Percentiles rank a stretch among this genome's conserved stretches.
These are phyloP conservation scores for Gallinago stenura DNA, from an alignment of 2,797 vertebrate genomes.

Conservation along the genomic window DNA sequence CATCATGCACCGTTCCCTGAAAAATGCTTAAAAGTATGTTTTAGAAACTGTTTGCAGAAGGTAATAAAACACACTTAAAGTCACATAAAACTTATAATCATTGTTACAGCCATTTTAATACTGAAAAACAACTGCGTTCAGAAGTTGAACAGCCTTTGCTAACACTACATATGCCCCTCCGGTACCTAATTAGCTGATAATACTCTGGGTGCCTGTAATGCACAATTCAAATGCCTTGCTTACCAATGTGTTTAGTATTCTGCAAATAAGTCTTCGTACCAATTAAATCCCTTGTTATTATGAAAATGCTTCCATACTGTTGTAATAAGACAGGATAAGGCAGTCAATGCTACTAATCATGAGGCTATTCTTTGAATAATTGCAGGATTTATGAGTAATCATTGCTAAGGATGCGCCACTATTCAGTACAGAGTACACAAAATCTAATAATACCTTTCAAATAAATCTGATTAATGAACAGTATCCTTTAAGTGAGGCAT, in stretches of 20 bases:
- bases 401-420: constrained; percentile 43
- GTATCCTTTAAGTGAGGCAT: constrained; percentile 34
- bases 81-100: neutral
- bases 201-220: constrained; percentile 47
- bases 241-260: constrained; percentile 66
- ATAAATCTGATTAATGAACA: constrained; percentile 69
- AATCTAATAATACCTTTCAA: constrained; percentile 72
- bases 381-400: constrained; percentile 70
- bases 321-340: constrained; percentile 75
- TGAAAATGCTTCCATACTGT: constrained; percentile 66
- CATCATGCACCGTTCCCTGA: neutral
- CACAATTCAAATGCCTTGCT: constrained; percentile 61
- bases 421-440: constrained; percentile 40
- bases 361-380: constrained; percentile 70
- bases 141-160: constrained; percentile 39
- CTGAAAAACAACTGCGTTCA: constrained; percentile 36
- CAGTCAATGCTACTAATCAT: constrained; percentile 65
- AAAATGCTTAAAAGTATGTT: neutral
- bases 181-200: constrained; percentile 72
- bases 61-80: constrained; percentile 17
- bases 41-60: constrained; percentile 17
- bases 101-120: constrained; percentile 49
- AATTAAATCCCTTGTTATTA: constrained; percentile 77
- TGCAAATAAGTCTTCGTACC: constrained; percentile 69
- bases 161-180: constrained; percentile 40